A percentile compares a stretch with the other conserved stretches of the same genome.
Conservation (phyloP, 2,113 vertebrate species). For the Telmatochromis brichardi region DNA sequence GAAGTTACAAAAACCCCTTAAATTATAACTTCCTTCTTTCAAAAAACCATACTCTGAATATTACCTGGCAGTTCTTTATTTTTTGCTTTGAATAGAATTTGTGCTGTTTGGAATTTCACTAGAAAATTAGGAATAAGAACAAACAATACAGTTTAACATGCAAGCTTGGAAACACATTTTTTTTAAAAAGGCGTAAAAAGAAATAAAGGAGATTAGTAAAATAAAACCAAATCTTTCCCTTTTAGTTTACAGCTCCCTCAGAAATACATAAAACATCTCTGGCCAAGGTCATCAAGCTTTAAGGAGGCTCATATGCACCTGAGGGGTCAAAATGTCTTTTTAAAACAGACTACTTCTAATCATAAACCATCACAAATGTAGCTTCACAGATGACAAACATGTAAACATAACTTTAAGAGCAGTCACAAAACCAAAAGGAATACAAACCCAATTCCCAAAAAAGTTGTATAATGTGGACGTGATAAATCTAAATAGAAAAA, state of each 20-base stretch:
- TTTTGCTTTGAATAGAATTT: too few species aligned
- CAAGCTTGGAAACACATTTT: background rate
- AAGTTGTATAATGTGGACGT: fast-evolving
- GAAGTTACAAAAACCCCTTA: too few species aligned
- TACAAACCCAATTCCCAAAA: background rate
- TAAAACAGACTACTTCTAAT: background rate
- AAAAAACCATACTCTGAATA: too few species aligned
- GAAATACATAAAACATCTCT: background rate
- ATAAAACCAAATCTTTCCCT: background rate
- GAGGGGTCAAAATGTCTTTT: background rate
- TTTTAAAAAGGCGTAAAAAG: fast-evolving
- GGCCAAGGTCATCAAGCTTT: background rate
- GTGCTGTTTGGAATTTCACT: too few species aligned
- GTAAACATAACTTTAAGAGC: background rate
- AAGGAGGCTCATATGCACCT: background rate
- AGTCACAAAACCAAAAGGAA: background rate
- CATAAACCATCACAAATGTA: fast-evolving
- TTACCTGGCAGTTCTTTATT: too few species aligned
- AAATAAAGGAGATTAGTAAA: background rate
- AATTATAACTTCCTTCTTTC: too few species aligned
- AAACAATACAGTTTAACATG: background rate
- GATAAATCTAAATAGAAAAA: background rate
- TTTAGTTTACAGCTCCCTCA: background rate
- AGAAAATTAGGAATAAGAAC: background rate
- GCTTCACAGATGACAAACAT: background rate